Conservation (phyloP, 53 echinoderm and acorn worm genomes). For the Holothuria scabra region DNA sequence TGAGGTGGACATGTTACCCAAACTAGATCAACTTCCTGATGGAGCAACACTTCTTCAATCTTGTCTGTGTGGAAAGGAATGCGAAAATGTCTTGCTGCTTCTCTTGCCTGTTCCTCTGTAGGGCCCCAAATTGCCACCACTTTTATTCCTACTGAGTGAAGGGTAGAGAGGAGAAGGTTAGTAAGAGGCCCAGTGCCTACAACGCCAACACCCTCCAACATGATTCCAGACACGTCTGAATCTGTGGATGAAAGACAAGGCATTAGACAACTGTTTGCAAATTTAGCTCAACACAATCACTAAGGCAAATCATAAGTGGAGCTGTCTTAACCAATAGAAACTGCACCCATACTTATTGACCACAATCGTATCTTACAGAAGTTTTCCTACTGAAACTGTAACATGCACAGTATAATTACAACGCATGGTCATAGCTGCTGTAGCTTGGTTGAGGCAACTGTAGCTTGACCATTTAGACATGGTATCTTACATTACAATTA, state of each 20-base stretch:
- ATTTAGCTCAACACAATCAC: too few relatives aligned
- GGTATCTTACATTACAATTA: too few relatives aligned
- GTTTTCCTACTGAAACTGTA: too few relatives aligned
- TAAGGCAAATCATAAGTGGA: too few relatives aligned
- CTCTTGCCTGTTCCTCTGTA: slow-evolving; percentile 78
- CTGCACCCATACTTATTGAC: too few relatives aligned
- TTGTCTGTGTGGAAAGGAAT: slow-evolving; percentile 89
- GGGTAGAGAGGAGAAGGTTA: slow-evolving; percentile 78
- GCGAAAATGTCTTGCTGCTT: slow-evolving; percentile 80
- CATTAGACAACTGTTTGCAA: too few relatives aligned
- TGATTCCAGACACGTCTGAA: slow-evolving; percentile 18
- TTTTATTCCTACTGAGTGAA: slow-evolving; percentile 91
- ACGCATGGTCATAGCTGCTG: too few relatives aligned
- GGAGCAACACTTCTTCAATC: slow-evolving; percentile 89
- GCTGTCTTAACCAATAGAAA: too few relatives aligned
- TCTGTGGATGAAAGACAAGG: not conserved
- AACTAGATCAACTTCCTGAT: slow-evolving; percentile 90
- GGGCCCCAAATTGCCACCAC: slow-evolving; percentile 97
- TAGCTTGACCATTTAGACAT: too few relatives aligned
- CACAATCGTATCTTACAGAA: too few relatives aligned
- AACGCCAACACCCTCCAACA: slow-evolving; percentile 95
- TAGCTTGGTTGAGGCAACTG: too few relatives aligned
- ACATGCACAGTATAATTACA: too few relatives aligned
- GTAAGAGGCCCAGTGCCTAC: slow-evolving; percentile 94
- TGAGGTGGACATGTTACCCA: slow-evolving; percentile 93